A percentile compares a stretch with the other conserved stretches of the same genome.
Evolutionary conservation across 2,113 vertebrate genomes (phyloP).

Genomic region (chimpanzee (Pan troglodytes)): NHGRI_mPanTro3-v2.1_pri NC_072401.2:11251501-11252000

Average conservation of each 20-base stretch:
- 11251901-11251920: neutral
- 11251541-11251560: conserved; percentile 38
- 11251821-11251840: neutral
- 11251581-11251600: neutral
- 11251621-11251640: neutral
- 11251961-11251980: neutral
- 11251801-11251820: neutral
- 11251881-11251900: neutral
- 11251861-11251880: neutral
- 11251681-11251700: rapidly evolving
- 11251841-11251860: neutral
- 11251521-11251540: neutral
- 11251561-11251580: neutral
- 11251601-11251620: neutral
- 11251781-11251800: neutral
- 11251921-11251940: neutral
- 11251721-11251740: neutral
- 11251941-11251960: neutral
- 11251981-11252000: neutral
- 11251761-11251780: neutral
- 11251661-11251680: rapidly evolving
- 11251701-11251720: neutral
- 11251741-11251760: neutral
- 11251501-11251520: neutral
- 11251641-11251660: neutral